Percentiles rank a stretch among this genome's conserved stretches.
Evolutionary conservation across 2,888 invertebrate genomes (phyloP).

Genomic region (Drosophila greeni): DNA sequence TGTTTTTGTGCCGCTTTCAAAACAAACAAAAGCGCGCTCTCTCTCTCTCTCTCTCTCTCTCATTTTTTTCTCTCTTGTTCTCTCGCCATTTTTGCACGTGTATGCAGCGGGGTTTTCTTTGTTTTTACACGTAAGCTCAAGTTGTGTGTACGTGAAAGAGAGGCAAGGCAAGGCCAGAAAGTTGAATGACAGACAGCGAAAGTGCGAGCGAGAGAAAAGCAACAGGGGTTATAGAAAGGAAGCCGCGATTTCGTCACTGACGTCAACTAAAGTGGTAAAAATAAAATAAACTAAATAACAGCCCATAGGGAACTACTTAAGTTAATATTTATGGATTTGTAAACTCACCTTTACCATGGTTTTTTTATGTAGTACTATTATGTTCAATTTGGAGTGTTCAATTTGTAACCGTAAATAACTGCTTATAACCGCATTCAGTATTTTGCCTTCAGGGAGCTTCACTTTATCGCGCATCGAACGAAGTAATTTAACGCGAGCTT

Average conservation of each 20-base stretch:
- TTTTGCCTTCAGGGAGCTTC: not conserved
- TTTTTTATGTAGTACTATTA: not conserved
- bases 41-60: not conserved
- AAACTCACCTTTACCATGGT: slow-evolving; percentile 1
- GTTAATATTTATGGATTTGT: not conserved
- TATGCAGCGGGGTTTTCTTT: slow-evolving; percentile 24
- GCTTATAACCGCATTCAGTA: not conserved
- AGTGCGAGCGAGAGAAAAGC: slow-evolving; percentile 12
- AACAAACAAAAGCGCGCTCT: slow-evolving; percentile 26
- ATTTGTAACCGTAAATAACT: not conserved
- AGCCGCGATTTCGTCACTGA: slow-evolving; percentile 28
- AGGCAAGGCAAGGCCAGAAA: slow-evolving; percentile 7
- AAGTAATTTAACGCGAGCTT: not conserved
- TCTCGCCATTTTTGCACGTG: slow-evolving; percentile 27
- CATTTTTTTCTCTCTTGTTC: not conserved
- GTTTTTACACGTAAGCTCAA: slow-evolving; percentile 27
- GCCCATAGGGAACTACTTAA: not conserved
- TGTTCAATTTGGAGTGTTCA: not conserved
- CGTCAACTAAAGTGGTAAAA: slow-evolving; percentile 20
- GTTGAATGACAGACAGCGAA: slow-evolving; percentile 9
- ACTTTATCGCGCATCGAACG: not conserved
- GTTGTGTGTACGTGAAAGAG: slow-evolving; percentile 9
- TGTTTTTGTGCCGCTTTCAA: slow-evolving; percentile 31
- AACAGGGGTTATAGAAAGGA: slow-evolving; percentile 6
- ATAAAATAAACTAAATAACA: slow-evolving; percentile 3